These are phyloP conservation scores for Raja brachyura DNA, from an alignment of 2,113 vertebrate genomes.

Conservation along the genomic window DNA sequence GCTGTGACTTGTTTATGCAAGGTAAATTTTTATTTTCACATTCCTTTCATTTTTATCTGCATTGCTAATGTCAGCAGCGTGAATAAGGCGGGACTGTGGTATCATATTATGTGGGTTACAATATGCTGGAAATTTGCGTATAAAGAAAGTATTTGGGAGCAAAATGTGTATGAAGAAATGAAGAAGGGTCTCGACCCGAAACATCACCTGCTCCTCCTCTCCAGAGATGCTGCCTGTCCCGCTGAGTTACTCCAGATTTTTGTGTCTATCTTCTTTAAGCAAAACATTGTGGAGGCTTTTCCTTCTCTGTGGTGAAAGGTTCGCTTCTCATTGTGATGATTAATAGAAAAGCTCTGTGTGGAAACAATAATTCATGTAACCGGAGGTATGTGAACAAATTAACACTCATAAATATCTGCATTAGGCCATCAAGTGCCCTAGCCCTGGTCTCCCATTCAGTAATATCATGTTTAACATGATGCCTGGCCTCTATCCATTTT, in stretches of 20 bases:
- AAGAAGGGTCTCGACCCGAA: no score
- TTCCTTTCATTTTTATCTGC: neutral
- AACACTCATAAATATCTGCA: neutral
- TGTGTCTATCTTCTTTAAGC: neutral
- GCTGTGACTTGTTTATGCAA: neutral
- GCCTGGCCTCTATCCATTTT: no score
- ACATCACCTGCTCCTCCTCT: no score
- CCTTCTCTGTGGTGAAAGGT: conserved; percentile 2
- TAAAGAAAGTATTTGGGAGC: conserved; percentile 12
- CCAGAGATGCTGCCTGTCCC: no score
- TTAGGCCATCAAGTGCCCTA: neutral
- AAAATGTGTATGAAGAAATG: no score
- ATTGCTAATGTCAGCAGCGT: neutral
- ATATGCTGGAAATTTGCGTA: neutral
- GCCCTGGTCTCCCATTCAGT: no score
- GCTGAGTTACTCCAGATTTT: no score
- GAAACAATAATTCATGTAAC: neutral
- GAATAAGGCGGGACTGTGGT: neutral
- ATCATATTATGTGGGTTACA: neutral
- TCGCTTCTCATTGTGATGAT: neutral
- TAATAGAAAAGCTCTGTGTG: conserved; percentile 1
- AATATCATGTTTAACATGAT: no score
- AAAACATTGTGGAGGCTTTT: neutral
- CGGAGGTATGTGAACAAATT: neutral
- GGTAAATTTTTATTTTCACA: neutral